Base-by-base conservation (phyloP, 2,113 vertebrate genomes). In the Ciconia boyciana region DNA sequence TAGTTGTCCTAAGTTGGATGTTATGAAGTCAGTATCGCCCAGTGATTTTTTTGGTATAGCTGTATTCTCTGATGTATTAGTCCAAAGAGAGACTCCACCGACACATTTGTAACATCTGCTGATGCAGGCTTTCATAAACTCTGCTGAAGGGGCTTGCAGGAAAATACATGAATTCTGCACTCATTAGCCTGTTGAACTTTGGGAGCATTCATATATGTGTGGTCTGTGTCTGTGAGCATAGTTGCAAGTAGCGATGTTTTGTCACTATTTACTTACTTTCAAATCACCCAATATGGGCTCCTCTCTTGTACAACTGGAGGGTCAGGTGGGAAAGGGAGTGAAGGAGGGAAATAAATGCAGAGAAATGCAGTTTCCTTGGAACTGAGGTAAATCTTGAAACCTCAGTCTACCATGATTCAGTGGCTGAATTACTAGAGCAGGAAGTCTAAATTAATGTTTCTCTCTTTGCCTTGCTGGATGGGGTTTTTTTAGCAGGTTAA, bases 371-470 rank as follows among this genome's bases (percentile, higher is more conserved):
- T 87, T 94, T 91, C 41, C 24, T 72, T 69, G 34, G 17, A 57
- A 54, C 28, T 52, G 82, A 72, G 34, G 49, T 94, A 72, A 55
- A 87, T 91, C 95, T 60, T 84, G 84, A 90, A 95, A 57, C 25
- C 75, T 79, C 11, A 22, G 12, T 82, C 43, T 91, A 43, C 62
- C 61, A 2, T 75, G 70, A 79, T 86, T 94, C 61, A 91, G n/a
- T 92, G 71, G 28, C 87, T 85, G 41, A 85, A 93, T 94, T 96
- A 61, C 32, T 84, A 36, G 49, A 89, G 49, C 70, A 77, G 87
- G 89, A 96, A 94, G 81, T 87, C 43, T 69, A 82, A 93, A 86
- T 92, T 87, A 87, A 79, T 65, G 21, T 87, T 76, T 84, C 80
- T 89, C n/a, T 92, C 58, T 95, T 61, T 82, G 28, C 54, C 61